A percentile compares a stretch with the other conserved stretches of the same genome.
Conservation (phyloP, 2,888 invertebrate species). For the Archaeoteleia sp. region DNA sequence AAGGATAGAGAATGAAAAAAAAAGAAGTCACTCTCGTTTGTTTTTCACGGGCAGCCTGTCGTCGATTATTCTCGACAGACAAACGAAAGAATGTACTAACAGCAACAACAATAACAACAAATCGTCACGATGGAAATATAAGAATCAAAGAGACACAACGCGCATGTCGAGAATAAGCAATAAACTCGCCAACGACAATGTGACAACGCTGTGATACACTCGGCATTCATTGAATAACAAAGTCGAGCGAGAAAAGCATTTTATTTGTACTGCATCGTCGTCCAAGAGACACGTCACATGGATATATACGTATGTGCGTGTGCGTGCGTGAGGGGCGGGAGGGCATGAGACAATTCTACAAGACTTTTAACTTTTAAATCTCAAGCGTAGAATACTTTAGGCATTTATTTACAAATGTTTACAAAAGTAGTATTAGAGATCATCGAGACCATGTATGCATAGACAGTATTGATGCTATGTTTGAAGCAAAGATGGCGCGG, state of each 20-base stretch:
- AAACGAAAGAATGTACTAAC: not conserved
- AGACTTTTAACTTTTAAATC: conserved; percentile 39
- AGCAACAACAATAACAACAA: no score
- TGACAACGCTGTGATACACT: conserved; percentile 52
- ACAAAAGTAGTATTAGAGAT: no score
- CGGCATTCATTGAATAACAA: conserved; percentile 37
- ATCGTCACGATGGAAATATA: not conserved
- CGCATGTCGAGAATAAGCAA: conserved; percentile 47
- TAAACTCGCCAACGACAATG: conserved; percentile 48
- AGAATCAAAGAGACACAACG: no score
- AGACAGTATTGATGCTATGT: no score
- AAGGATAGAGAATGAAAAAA: conserved; percentile 6
- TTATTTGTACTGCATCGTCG: conserved; percentile 23
- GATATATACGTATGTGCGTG: conserved; percentile 1
- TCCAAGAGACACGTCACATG: conserved; percentile 12
- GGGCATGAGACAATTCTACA: conserved; percentile 32
- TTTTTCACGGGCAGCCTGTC: conserved; percentile 7
- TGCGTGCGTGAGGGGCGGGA: conserved; percentile 4
- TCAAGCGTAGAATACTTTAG: no score
- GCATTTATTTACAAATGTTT: no score
- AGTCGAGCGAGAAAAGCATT: conserved; percentile 44
- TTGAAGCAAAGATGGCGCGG: no score
- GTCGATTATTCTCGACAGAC: conserved; percentile 28
- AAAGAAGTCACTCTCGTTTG: conserved; percentile 9
- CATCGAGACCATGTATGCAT: no score